phyloP scores from a whole-genome alignment of 2,888 invertebrate species.

The Pristionchus mayeri region DNA sequence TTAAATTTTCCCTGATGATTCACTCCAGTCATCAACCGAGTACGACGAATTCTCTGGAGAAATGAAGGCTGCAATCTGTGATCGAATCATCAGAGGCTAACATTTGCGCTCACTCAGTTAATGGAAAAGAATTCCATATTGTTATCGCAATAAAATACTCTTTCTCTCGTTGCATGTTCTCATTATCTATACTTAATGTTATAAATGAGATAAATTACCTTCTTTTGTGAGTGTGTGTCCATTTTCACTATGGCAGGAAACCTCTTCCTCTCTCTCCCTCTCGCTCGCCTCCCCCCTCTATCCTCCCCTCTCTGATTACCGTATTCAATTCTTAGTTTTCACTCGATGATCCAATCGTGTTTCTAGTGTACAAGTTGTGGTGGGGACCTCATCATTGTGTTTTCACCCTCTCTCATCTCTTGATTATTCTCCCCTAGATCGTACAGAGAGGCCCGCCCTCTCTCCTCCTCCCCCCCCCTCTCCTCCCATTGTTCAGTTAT shows the following conservation, averaged over 20 bases:
- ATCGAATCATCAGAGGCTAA: too few species aligned
- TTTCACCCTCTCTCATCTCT: not conserved
- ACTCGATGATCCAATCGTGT: too few species aligned
- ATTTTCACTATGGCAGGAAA: not conserved
- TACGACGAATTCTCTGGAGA: too few species aligned
- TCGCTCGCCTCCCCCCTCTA: not conserved
- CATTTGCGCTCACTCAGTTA: too few species aligned
- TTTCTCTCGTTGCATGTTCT: not conserved
- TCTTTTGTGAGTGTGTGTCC: not conserved
- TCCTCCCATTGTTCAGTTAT: conserved; percentile 16
- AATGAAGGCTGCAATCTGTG: too few species aligned
- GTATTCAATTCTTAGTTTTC: not conserved
- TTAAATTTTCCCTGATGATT: too few species aligned
- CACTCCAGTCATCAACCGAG: too few species aligned
- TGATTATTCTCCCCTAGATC: not conserved
- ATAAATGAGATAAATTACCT: not conserved
- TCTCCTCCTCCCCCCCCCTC: not conserved
- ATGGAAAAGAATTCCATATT: too few species aligned
- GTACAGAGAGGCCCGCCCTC: not conserved
- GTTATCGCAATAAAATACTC: too few species aligned
- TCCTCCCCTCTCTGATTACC: not conserved
- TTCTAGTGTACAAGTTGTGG: conserved; percentile 13
- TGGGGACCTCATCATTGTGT: not conserved
- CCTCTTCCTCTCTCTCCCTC: not conserved
- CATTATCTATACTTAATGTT: too few species aligned